Evolutionary conservation across 2,888 invertebrate genomes (phyloP), one percentile per base, ranked within the genome.

Genomic region (Temnothorax unifasciatus): DNA sequence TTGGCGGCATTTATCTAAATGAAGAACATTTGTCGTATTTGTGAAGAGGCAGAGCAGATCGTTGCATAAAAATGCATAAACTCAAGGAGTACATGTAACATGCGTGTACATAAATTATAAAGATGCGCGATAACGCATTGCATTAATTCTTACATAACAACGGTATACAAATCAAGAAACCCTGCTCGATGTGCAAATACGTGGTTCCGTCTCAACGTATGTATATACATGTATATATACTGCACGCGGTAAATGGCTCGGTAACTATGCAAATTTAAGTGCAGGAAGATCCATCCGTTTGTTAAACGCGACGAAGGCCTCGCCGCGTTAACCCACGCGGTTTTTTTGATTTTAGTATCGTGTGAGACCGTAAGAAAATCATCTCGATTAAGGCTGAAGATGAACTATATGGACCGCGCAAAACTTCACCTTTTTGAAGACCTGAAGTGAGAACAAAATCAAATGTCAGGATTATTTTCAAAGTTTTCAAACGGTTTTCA

Each of bases 261-360:
- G 88, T 93, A 54, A 71, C 71, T 69, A 93, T 93, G 93, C 92
- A 93, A 93, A 93, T 93, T 93, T 93, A 93, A 93, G 87, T 92
- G 90, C 93, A 93, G 93, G 93, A 93, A 93, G 93, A 93, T 92
- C 92, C 93, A 91, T 92, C 92, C 93, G 91, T 92, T 91, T 87
- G 91, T 90, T 90, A 89, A 93, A 90, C 87, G 90, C 85, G 83
- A 79, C 85, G 90, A 91, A 91, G 93, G 91, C 84, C 93, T 93
- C 85, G 54, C 50, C 66, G 54, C 25, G 38, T 74, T 89, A 85
- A 84, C 83, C 85, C 84, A 86, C 83, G 83, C 75, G 29, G 79
- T 84, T 89, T 90, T 90, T 84, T 64, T 21, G 1, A 84, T 50
- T 52, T 66, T 86, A 29, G 29, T 13, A 3, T 69, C n/a, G 47